phyloP scores from a whole-genome alignment of 2,888 invertebrate genomes.

The Ischnus inquisitorius region DNA sequence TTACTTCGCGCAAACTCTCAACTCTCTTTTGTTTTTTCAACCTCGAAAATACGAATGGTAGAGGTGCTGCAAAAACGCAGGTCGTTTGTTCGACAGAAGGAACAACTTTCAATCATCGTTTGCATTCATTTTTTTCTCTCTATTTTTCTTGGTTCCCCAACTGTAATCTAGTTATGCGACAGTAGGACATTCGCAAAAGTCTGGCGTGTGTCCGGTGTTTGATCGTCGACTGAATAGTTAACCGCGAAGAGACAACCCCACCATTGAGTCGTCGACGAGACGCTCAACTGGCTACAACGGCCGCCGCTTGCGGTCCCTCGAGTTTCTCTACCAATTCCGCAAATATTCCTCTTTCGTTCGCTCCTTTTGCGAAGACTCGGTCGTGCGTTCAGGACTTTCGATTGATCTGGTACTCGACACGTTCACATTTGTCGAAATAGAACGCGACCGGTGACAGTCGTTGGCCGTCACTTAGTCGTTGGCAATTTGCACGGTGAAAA shows the following conservation, averaged over 20 bases:
- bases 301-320: conserved; percentile 40
- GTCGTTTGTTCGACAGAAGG: neutral
- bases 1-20: neutral
- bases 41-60: neutral
- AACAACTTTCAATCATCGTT: conserved; percentile 21
- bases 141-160: conserved; percentile 32
- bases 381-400: conserved; percentile 46
- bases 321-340: conserved; percentile 57
- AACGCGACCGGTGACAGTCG: neutral
- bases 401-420: conserved; percentile 65
- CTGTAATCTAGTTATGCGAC: conserved; percentile 50
- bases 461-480: neutral
- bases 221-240: conserved; percentile 67
- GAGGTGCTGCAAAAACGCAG: conserved; percentile 1
- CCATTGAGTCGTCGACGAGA: conserved; percentile 53
- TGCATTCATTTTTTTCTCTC: conserved; percentile 29
- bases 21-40: neutral
- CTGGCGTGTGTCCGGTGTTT: conserved; percentile 37
- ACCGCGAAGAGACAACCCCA: conserved; percentile 45
- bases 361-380: conserved; percentile 18
- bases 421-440: conserved; percentile 24
- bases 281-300: conserved; percentile 41
- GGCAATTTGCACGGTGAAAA: neutral
- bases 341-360: conserved; percentile 64
- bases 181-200: conserved; percentile 8